Conservation (phyloP, 2,113 vertebrate species). For the Capreolus pygargus region DNA sequence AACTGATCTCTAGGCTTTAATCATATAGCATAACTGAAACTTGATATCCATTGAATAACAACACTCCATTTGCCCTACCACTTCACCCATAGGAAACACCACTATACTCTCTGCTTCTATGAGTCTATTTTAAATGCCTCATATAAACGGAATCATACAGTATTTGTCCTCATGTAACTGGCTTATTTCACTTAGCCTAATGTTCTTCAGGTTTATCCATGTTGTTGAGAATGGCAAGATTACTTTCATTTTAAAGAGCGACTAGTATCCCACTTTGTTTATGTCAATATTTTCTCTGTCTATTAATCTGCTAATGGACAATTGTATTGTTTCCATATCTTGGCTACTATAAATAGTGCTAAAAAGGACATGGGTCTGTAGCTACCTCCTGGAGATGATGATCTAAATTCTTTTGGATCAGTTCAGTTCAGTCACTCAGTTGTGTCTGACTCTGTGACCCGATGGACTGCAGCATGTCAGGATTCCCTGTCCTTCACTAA, state of each 20-base stretch:
- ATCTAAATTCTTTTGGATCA: background rate
- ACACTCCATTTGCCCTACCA: background rate
- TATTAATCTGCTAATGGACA: background rate
- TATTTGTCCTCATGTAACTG: background rate
- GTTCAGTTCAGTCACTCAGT: background rate
- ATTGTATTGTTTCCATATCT: background rate
- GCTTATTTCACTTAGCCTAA: background rate
- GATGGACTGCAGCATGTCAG: background rate
- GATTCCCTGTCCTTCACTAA: background rate
- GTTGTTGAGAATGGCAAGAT: background rate
- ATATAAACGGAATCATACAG: background rate
- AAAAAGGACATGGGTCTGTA: background rate
- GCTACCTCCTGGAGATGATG: background rate
- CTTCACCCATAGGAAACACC: background rate
- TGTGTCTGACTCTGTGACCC: background rate
- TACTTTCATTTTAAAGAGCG: background rate
- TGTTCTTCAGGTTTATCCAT: background rate
- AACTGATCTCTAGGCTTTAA: background rate
- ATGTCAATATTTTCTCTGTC: background rate
- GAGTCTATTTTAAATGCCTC: background rate
- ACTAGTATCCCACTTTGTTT: too few relatives aligned
- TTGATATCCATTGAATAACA: background rate
- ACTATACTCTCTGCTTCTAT: background rate
- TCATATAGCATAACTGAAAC: background rate
- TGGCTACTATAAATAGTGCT: too few relatives aligned